Evolutionary conservation across 2,888 invertebrate species (phyloP).

Genomic region (Drosophila borealis): DNA sequence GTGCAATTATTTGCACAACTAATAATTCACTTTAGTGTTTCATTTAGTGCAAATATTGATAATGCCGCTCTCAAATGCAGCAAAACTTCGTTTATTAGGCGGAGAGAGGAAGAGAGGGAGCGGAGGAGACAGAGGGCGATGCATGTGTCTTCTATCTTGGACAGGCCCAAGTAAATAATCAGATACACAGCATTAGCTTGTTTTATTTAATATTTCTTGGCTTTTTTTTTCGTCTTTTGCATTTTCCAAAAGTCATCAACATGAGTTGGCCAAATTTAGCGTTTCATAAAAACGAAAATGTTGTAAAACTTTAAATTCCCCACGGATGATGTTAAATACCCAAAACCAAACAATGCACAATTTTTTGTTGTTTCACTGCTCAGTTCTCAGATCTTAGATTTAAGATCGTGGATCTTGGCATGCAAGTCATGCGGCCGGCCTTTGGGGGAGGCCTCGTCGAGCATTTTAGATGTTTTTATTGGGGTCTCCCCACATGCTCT

Average conservation of each 20-base stretch:
- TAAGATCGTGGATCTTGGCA: slow-evolving; percentile 40
- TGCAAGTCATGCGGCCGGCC: slow-evolving; percentile 53
- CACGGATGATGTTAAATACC: background rate
- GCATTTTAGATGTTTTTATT: slow-evolving; percentile 35
- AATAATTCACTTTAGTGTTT: slow-evolving; percentile 77
- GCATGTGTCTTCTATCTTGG: slow-evolving; percentile 20
- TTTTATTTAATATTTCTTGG: background rate
- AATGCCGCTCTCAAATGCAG: slow-evolving; percentile 20
- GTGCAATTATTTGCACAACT: slow-evolving; percentile 74
- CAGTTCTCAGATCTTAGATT: slow-evolving; percentile 23
- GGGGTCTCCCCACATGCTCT: slow-evolving; percentile 41
- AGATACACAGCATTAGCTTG: background rate
- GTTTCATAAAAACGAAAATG: slow-evolving; percentile 1
- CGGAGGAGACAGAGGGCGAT: background rate
- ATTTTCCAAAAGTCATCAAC: slow-evolving; percentile 29
- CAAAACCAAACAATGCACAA: slow-evolving; percentile 27
- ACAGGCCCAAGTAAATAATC: slow-evolving; percentile 7
- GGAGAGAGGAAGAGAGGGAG: too few relatives aligned
- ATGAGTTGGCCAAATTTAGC: slow-evolving; percentile 32
- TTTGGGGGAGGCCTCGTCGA: slow-evolving; percentile 4
- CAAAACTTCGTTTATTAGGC: background rate
- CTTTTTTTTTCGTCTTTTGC: slow-evolving; percentile 10
- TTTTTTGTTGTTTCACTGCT: slow-evolving; percentile 24
- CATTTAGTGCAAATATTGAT: slow-evolving; percentile 65
- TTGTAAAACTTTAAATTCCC: background rate